phyloP scores from a whole-genome alignment of 1,140 invertebrate genomes.

The Diorhabda carinulata region DNA sequence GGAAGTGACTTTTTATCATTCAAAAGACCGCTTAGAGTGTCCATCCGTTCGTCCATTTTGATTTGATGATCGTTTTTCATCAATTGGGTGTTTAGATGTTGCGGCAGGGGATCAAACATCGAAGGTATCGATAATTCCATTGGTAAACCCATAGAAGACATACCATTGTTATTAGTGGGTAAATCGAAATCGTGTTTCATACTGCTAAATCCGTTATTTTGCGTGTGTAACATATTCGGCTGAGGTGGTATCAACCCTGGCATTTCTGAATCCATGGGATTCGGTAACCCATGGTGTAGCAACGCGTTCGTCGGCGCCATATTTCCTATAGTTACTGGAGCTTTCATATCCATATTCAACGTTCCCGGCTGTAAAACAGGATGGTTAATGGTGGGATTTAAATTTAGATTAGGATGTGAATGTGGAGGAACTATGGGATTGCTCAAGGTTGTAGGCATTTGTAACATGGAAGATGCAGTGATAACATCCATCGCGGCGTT shows the following conservation, averaged over 20 bases:
- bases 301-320: constrained; percentile 36
- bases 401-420: constrained; percentile 22
- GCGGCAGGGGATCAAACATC: constrained; percentile 61
- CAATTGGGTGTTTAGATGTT: constrained; percentile 42
- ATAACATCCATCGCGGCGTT: constrained; percentile 48
- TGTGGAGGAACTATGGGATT: constrained; percentile 24
- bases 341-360: constrained; percentile 34
- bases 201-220: constrained; percentile 51
- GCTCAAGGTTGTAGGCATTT: constrained; percentile 36
- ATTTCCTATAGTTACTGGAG: constrained; percentile 23
- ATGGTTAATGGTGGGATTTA: constrained; percentile 23
- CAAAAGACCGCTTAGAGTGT: constrained; percentile 1
- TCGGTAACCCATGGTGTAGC: constrained; percentile 35
- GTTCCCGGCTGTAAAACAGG: constrained; percentile 24
- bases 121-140: constrained; percentile 53
- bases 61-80: constrained; percentile 39
- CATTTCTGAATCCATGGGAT: constrained; percentile 45
- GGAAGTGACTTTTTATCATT: constrained; percentile 25
- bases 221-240: constrained; percentile 34
- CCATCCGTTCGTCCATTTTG: constrained; percentile 23
- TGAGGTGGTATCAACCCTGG: constrained; percentile 25
- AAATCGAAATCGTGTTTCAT: constrained; percentile 50
- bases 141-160: constrained; percentile 51
- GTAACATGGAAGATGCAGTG: constrained; percentile 26
- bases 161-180: constrained; percentile 52